Conservation (phyloP, 2,113 vertebrate genomes). For the Australoheros scitulus region DNA sequence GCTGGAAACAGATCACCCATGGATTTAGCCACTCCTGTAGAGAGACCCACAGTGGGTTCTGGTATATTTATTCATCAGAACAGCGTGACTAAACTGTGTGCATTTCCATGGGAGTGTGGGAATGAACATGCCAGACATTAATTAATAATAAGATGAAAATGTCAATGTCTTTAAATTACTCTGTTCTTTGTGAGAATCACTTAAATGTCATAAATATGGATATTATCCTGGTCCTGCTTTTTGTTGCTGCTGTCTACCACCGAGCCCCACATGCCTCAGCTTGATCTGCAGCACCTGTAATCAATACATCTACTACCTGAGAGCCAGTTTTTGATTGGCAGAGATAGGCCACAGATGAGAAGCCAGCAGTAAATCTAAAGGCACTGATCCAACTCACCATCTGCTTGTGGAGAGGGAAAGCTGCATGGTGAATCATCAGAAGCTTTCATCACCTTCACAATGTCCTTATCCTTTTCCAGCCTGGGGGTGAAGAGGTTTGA, state of each 20-base stretch:
- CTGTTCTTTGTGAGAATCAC: not conserved
- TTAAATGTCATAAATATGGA: not conserved
- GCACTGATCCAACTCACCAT: slow-evolving; percentile 50
- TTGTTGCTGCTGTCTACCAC: not conserved
- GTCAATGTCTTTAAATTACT: not conserved
- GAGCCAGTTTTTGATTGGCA: slow-evolving; percentile 43
- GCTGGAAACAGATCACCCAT: slow-evolving; percentile 50
- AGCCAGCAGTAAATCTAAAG: slow-evolving; percentile 40
- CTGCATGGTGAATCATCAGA: slow-evolving; percentile 26
- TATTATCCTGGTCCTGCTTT: not conserved
- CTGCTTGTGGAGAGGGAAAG: slow-evolving; percentile 31
- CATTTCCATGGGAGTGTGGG: not conserved
- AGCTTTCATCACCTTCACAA: slow-evolving; percentile 37
- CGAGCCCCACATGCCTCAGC: slow-evolving; percentile 16
- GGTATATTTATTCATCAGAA: slow-evolving; percentile 30
- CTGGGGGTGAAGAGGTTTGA: slow-evolving; percentile 22
- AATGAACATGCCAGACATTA: slow-evolving; percentile 29
- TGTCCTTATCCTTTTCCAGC: slow-evolving; percentile 23
- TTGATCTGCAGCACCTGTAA: slow-evolving; percentile 34
- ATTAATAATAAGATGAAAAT: slow-evolving; percentile 35
- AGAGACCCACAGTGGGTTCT: slow-evolving; percentile 5
- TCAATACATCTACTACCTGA: slow-evolving; percentile 45
- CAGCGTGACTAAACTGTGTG: slow-evolving; percentile 39
- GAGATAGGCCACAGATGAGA: slow-evolving; percentile 45
- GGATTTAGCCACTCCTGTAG: slow-evolving; percentile 27